phyloP scores from a whole-genome alignment of 2,113 vertebrate genomes.

The Ursus arctos region DNA sequence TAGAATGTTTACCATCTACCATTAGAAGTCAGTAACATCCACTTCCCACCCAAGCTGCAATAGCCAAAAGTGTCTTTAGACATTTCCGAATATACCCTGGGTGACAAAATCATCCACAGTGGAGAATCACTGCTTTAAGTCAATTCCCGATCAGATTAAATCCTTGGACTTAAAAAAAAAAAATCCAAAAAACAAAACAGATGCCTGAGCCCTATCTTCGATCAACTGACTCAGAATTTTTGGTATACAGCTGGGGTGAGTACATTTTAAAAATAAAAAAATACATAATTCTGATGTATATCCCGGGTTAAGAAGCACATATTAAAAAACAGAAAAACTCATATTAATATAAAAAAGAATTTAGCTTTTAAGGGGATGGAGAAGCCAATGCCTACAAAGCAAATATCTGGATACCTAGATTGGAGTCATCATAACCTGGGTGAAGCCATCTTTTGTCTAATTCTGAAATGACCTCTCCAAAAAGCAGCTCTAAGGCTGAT shows the following conservation, averaged over 20 bases:
- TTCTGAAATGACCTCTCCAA: neutral
- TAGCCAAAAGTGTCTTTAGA: neutral
- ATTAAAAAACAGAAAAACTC: neutral
- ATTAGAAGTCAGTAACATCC: neutral
- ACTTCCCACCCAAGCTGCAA: neutral
- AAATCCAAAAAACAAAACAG: neutral
- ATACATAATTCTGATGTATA: neutral
- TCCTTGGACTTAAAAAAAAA: neutral
- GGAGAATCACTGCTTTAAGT: neutral
- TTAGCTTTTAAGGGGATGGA: neutral
- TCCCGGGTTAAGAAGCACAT: neutral
- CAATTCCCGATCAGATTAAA: neutral
- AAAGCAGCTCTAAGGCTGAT: neutral
- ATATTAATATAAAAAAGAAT: neutral
- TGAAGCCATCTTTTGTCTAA: neutral
- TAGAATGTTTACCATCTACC: neutral
- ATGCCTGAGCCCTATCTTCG: neutral
- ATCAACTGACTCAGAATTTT: neutral
- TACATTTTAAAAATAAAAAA: neutral
- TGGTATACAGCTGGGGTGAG: neutral
- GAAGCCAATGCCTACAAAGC: neutral
- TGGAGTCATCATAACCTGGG: neutral
- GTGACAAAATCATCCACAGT: neutral
- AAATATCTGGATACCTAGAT: neutral
- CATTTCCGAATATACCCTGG: neutral